A percentile compares a stretch with the other conserved stretches of the same genome.
Evolutionary conservation across 23 tunicate genomes (phyloP).

Genomic region (Botrylloides violaceus): DNA sequence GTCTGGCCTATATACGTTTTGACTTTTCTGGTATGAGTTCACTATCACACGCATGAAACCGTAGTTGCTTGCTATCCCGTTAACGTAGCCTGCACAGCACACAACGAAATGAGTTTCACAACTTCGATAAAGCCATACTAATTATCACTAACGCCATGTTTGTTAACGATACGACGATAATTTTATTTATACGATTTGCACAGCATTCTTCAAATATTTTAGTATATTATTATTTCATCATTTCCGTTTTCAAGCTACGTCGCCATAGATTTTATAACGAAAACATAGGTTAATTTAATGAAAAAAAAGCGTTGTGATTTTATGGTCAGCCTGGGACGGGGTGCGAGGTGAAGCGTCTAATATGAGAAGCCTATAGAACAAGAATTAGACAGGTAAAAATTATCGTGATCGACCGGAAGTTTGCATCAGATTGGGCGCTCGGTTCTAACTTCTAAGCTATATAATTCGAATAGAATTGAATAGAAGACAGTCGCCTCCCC

Average conservation of each 20-base stretch:
- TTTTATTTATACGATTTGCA: background rate
- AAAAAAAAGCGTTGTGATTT: background rate
- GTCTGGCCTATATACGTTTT: background rate
- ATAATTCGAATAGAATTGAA: too few species aligned
- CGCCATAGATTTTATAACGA: conserved; percentile 2
- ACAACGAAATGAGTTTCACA: background rate
- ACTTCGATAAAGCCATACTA: conserved; percentile 1
- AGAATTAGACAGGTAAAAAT: too few species aligned
- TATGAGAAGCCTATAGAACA: too few species aligned
- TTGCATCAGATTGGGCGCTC: too few species aligned
- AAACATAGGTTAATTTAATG: background rate
- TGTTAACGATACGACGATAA: background rate
- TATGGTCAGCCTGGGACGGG: too few species aligned
- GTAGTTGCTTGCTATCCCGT: background rate
- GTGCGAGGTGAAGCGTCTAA: too few species aligned
- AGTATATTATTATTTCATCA: background rate
- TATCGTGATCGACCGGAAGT: too few species aligned
- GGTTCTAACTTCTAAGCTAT: too few species aligned
- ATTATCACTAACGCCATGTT: background rate
- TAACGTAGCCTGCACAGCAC: background rate
- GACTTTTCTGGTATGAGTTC: background rate
- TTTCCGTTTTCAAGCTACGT: background rate
- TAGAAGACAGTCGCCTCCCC: too few species aligned
- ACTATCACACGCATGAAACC: background rate
- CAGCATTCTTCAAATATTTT: background rate